Conservation (phyloP, 2,113 vertebrate species). For the Bos indicus region DNA sequence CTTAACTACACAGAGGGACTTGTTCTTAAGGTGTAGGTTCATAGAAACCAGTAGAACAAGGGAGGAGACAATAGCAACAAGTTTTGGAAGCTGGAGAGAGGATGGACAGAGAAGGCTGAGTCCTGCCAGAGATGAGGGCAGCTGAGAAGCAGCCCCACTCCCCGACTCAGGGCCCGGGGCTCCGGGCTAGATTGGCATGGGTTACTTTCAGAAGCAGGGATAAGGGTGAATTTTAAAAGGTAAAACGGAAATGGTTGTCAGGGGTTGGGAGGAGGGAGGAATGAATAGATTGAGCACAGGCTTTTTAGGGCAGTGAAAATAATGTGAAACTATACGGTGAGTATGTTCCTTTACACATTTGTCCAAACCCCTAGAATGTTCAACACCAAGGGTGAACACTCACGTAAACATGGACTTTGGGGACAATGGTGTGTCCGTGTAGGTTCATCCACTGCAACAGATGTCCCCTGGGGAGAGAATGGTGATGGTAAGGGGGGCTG, state of each 20-base stretch:
- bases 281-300: not conserved
- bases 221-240: not conserved
- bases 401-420: not conserved
- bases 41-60: not conserved
- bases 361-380: not conserved
- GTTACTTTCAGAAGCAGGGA: not conserved
- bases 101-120: not conserved
- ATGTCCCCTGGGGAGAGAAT: too few relatives aligned
- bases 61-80: not conserved
- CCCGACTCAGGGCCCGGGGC: not conserved
- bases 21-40: not conserved
- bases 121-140: not conserved
- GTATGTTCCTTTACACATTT: not conserved
- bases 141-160: not conserved
- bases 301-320: not conserved
- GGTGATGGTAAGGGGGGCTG: not conserved
- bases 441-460: not conserved
- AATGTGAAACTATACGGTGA: not conserved
- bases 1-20: not conserved
- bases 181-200: fast-evolving
- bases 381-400: not conserved
- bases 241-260: not conserved
- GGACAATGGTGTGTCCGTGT: not conserved
- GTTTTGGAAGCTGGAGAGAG: not conserved
- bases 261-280: not conserved